phyloP scores from a whole-genome alignment of 2,113 vertebrate species.

The Labeo catla region DNA sequence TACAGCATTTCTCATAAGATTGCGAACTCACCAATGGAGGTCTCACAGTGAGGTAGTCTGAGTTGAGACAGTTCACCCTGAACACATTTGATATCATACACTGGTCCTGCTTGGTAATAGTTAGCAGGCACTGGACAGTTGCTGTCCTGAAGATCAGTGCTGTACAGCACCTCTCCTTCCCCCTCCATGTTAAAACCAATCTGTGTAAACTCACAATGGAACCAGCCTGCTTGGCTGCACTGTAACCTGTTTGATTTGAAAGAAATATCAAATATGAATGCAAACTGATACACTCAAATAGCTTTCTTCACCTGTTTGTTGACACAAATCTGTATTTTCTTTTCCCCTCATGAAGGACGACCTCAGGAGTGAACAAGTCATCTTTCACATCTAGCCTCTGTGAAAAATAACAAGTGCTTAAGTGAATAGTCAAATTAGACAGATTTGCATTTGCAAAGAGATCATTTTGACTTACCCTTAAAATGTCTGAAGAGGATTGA shows the following conservation, averaged over 20 bases:
- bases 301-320: background rate
- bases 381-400: slow-evolving; percentile 2
- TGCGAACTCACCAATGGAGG: slow-evolving; percentile 24
- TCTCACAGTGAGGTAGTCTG: slow-evolving; percentile 39
- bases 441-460: background rate
- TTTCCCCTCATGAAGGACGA: background rate
- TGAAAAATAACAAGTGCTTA: background rate
- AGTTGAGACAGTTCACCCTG: slow-evolving; percentile 37
- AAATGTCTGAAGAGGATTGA: background rate
- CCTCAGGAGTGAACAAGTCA: background rate
- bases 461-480: background rate
- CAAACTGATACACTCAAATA: background rate
- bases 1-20: no score
- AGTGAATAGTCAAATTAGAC: background rate
- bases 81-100: slow-evolving; percentile 44
- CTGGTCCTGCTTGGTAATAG: slow-evolving; percentile 24
- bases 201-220: slow-evolving; percentile 5
- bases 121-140: slow-evolving; percentile 18
- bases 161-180: slow-evolving; percentile 34
- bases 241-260: slow-evolving; percentile 3
- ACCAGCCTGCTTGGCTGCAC: slow-evolving; percentile 27
- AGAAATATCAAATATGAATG: background rate
- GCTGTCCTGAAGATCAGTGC: background rate
- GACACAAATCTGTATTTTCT: slow-evolving; percentile 22
- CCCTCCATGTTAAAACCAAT: slow-evolving; percentile 39